Evolutionary conservation across 1,140 invertebrate species (phyloP), one percentile per base, ranked within the genome.

Genomic region (Drosophila equinoxialis): DNA sequence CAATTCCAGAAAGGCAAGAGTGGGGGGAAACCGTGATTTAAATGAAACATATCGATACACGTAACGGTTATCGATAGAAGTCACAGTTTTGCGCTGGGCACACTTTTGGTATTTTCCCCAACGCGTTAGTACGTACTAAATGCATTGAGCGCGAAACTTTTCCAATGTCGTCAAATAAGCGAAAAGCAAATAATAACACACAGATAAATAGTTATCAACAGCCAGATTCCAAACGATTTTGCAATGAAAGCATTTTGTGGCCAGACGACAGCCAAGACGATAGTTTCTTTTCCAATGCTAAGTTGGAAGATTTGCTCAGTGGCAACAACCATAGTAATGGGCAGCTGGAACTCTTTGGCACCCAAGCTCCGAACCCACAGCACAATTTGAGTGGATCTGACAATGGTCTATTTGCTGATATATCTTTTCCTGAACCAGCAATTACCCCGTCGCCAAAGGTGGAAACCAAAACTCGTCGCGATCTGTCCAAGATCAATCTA

Each of bases 191-290:
- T 59, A 30, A 69, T 5, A 54, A 70, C 17, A 60, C 76, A 35
- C 42, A 33, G 4, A 35, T 60, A 2, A 61, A 80, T 13, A 41
- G 3, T 23, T 11, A 1, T 33, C 63, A 60, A 1, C 30, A 26
- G 26, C 39, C 11, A 14, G n/a, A 30, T 75, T 61, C 74, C 6
- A 74, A 79, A 33, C 39, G 58, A 1, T 65, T 58, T 17, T 61
- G 66, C 62, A 81, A 55, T 35, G 76, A 87, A 7, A 79, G 63
- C 39, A 59, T 75, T 0, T 66, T 82, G 26, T 90, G 84, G 90
- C 76, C 90, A 8, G 90, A 91, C n/a, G 81, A 91, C 17, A 82
- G 66, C 45, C 66, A 79, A 0, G 90, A 86, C 14, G 81, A 74
- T 1, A 91, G 84, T 37, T 80, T 91, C 17, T 90, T 91, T 42